A percentile compares a stretch with the other conserved stretches of the same genome.
phyloP scores from a whole-genome alignment of 2,797 vertebrate genomes.

The Karalla daura region DNA sequence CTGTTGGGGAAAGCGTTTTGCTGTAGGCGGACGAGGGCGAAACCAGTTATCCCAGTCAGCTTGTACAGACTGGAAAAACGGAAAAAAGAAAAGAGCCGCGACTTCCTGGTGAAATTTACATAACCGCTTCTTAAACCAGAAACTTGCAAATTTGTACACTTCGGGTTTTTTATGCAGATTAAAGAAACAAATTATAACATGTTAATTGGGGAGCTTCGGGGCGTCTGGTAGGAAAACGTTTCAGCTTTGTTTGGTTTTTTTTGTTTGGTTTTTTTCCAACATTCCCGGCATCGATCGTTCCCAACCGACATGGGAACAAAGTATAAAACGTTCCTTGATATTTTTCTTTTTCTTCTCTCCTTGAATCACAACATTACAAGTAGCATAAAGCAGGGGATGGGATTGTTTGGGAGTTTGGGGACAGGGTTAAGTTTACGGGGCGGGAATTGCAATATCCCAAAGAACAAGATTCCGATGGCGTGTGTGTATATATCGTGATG shows the following conservation, averaged over 20 bases:
- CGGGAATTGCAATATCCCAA: conserved; percentile 13
- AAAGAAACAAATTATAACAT: not conserved
- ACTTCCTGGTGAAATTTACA: not conserved
- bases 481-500: conserved; percentile 46
- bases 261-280: too few species aligned
- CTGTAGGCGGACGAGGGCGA: too few species aligned
- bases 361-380: too few species aligned
- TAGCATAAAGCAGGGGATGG: too few species aligned
- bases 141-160: not conserved
- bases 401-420: too few species aligned
- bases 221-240: not conserved
- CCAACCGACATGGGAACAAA: too few species aligned
- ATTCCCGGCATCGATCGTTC: too few species aligned
- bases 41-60: too few species aligned
- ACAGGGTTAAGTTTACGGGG: not conserved
- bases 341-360: too few species aligned
- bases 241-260: too few species aligned
- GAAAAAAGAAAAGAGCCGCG: not conserved
- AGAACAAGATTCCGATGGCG: conserved; percentile 19
- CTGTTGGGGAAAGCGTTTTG: not conserved
- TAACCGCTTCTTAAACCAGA: not conserved
- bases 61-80: not conserved
- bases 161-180: not conserved
- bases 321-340: too few species aligned
- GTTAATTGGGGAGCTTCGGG: not conserved